phyloP scores from a whole-genome alignment of 2,797 vertebrate species.

The Lerista edwardsae region DNA sequence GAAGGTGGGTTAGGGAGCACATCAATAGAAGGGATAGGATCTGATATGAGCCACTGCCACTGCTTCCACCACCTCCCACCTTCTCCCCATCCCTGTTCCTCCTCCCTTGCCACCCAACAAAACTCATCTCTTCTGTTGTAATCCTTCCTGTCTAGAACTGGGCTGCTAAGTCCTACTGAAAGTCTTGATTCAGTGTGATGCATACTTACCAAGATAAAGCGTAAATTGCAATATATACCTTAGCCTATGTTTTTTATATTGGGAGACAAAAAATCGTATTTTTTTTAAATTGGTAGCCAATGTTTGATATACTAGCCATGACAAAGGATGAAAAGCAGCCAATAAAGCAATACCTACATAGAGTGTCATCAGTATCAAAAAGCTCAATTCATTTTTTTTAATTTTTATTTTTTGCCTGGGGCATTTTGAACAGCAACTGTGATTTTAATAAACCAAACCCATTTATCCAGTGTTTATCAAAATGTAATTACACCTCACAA shows the following conservation, averaged over 20 bases:
- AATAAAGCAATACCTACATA: slow-evolving; percentile 36
- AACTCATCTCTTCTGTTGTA: no score
- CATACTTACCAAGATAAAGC: background rate
- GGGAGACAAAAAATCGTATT: slow-evolving; percentile 5
- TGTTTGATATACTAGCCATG: slow-evolving; percentile 31
- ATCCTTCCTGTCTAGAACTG: no score
- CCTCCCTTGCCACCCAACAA: no score
- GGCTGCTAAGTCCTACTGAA: background rate
- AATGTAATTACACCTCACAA: slow-evolving; percentile 40
- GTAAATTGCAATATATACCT: background rate
- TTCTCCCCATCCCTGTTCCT: no score
- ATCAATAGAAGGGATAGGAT: no score
- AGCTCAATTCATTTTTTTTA: background rate
- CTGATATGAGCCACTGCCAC: no score
- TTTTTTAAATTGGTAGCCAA: background rate
- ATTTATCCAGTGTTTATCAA: slow-evolving; percentile 42
- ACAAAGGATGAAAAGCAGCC: slow-evolving; percentile 39
- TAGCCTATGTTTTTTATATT: slow-evolving; percentile 10
- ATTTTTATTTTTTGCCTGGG: background rate
- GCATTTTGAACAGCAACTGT: slow-evolving; percentile 27
- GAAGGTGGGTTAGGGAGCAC: no score
- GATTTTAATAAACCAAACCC: slow-evolving; percentile 20
- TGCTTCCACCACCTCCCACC: no score
- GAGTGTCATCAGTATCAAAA: slow-evolving; percentile 22
- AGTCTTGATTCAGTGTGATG: slow-evolving; percentile 20